Conservation (phyloP, 2,888 invertebrate species). For the Abscondita cerata region DNA sequence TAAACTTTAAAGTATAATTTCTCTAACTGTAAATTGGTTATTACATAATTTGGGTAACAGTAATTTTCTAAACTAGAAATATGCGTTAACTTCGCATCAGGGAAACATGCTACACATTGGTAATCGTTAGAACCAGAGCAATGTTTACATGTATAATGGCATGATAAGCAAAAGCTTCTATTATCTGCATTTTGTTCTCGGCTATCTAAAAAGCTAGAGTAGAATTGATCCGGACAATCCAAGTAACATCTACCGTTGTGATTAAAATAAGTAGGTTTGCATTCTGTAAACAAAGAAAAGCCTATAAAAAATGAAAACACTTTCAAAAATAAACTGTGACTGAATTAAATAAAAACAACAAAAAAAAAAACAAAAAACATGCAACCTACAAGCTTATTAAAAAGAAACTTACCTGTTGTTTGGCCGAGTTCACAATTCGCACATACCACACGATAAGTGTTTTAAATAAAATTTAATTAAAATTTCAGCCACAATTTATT, state of each 20-base stretch:
- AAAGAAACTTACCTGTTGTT: background rate
- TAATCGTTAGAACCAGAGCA: conserved; percentile 74
- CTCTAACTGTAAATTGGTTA: conserved; percentile 41
- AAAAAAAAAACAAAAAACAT: conserved; percentile 20
- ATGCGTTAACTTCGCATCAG: conserved; percentile 67
- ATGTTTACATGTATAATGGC: conserved; percentile 77
- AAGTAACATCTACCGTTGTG: conserved; percentile 67
- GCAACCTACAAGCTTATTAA: conserved; percentile 17
- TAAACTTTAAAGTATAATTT: conserved; percentile 51
- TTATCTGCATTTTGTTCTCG: conserved; percentile 35
- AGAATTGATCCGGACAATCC: conserved; percentile 60
- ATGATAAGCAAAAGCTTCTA: conserved; percentile 62
- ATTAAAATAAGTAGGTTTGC: conserved; percentile 67
- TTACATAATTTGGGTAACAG: conserved; percentile 51
- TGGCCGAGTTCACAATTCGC: too few relatives aligned
- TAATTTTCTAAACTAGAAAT: conserved; percentile 52
- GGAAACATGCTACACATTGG: conserved; percentile 72
- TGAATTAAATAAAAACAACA: conserved; percentile 31
- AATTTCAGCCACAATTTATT: conserved; percentile 49
- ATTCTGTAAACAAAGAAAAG: conserved; percentile 65
- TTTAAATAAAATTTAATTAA: conserved; percentile 15
- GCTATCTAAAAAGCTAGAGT: conserved; percentile 44
- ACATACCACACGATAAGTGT: background rate
- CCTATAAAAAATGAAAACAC: conserved; percentile 2
- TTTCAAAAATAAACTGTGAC: conserved; percentile 40